Evolutionary conservation across 1,140 invertebrate genomes (phyloP), one percentile per base, ranked within the genome.

Genomic region (Plutomurus gul): DNA sequence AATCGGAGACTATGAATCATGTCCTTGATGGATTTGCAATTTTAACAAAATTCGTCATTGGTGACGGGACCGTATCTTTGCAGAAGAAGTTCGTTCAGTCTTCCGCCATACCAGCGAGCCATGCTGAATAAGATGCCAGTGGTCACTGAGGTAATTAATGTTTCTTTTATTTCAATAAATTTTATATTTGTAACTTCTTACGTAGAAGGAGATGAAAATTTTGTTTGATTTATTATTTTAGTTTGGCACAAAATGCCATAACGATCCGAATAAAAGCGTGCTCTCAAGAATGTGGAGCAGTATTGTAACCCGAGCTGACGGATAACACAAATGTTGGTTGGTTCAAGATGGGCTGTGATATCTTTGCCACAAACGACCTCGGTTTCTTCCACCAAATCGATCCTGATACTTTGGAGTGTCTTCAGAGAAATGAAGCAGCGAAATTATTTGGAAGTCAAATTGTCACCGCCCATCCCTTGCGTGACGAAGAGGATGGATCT

Each of bases 321-420:
- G 88, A 89, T 79, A 89, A 89, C 82, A 84, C 76, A n/a, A 83
- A 84, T 73, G 84, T 85, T 3, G 86, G 85, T 77, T 76, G 88
- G 3, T 86, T 85, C 60, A 82, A 82, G 46, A 30, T 88, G 47
- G 86, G 87, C 25, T 86, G 87, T 65, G 83, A 86, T 22, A 36
- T 89, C 6, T 88, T 86, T 73, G 86, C 85, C 0, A 79, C 86
- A 0, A 87, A 88, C 0, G 89, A 90, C 22, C 71, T 80, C 13
- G 75, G 74, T 25, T 78, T 77, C 39, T 83, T 82, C 27, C 75
- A 75, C 25, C 49, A 78, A 22, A 13, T 83, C 11, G 46, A 76
- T 46, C 46, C 51, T 0, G 75, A 85, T 25, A 85, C 85, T 27
- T 82, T 89, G 16, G 85, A 40, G 84, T 39, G 72, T 37, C 46